phyloP scores from a whole-genome alignment of 2,888 invertebrate genomes.

The Agrotis segetum region DNA sequence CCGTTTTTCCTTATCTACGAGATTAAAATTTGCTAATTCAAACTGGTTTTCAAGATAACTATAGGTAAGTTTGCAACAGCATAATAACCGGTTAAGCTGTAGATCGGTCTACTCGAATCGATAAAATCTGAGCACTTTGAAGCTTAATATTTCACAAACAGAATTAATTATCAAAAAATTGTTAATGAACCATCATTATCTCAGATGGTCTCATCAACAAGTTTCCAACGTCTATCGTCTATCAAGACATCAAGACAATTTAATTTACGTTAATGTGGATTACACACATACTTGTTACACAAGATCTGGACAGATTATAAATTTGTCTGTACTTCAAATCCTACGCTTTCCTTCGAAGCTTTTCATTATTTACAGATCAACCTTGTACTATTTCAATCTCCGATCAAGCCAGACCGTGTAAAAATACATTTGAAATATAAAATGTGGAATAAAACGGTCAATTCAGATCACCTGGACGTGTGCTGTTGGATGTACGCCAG shows the following conservation, averaged over 20 bases:
- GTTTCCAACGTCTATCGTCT: conserved; percentile 33
- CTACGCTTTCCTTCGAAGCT: conserved; percentile 75
- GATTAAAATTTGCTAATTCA: too few species aligned
- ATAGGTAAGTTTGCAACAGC: too few species aligned
- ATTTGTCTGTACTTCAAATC: conserved; percentile 70
- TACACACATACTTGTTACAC: conserved; percentile 43
- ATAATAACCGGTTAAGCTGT: too few species aligned
- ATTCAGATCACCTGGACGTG: conserved; percentile 79
- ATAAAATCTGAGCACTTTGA: too few species aligned
- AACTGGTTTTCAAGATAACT: too few species aligned
- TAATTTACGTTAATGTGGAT: conserved; percentile 36
- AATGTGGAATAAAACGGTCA: conserved; percentile 76
- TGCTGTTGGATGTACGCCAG: conserved; percentile 79
- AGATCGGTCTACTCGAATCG: too few species aligned
- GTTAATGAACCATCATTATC: too few species aligned
- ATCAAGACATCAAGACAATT: conserved; percentile 39
- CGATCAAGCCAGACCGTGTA: conserved; percentile 76
- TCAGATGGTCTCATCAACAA: conserved; percentile 25
- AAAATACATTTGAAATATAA: conserved; percentile 82
- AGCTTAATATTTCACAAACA: too few species aligned
- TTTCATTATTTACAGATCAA: conserved; percentile 83
- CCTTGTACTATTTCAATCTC: conserved; percentile 83
- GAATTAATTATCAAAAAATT: too few species aligned
- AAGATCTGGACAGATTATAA: conserved; percentile 54
- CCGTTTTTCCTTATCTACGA: too few species aligned